Evolutionary conservation across 2,113 vertebrate species (phyloP).

Genomic region (Varanus salvator): DNA sequence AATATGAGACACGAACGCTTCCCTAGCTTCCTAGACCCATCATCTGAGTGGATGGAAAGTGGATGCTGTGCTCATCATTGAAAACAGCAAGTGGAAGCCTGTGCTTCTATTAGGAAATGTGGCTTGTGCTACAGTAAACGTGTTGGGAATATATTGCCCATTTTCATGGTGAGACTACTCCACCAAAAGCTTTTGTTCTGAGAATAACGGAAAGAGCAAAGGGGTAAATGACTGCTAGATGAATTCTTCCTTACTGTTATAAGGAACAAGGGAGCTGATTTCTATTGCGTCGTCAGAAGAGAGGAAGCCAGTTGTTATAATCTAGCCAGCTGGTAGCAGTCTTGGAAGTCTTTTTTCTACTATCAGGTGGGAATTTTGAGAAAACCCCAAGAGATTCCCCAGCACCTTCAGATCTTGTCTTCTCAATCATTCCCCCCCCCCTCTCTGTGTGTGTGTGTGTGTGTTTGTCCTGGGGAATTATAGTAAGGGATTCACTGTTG

Average conservation of each 20-base stretch:
- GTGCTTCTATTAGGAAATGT: background rate
- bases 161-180: constrained; percentile 6
- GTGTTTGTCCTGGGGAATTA: background rate
- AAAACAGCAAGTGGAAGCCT: background rate
- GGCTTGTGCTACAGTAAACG: background rate
- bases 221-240: background rate
- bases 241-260: constrained; percentile 15
- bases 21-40: background rate
- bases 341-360: background rate
- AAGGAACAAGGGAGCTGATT: background rate
- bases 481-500: background rate
- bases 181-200: background rate
- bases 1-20: background rate
- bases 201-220: background rate
- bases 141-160: background rate
- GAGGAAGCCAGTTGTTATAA: background rate
- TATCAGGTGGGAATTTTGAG: background rate
- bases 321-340: background rate
- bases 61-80: background rate
- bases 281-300: background rate
- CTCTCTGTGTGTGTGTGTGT: too few relatives aligned
- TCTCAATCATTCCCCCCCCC: background rate
- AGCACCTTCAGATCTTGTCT: background rate
- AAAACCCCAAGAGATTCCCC: background rate
- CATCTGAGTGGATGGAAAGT: background rate